Conservation (phyloP, 2,797 vertebrate species). For the Xyrichtys novacula region DNA sequence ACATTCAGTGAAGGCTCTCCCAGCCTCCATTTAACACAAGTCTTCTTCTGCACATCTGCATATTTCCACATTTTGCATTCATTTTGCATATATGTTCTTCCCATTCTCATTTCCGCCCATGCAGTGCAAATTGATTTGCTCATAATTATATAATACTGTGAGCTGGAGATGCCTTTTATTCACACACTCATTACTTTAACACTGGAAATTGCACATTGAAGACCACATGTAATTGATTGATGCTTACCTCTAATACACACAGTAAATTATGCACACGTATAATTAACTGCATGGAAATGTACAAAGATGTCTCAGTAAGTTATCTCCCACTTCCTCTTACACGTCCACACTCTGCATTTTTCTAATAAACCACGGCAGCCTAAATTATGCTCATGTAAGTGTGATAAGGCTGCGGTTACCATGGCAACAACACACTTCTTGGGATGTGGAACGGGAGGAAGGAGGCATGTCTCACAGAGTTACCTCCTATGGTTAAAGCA, state of each 20-base stretch:
- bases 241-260: background rate
- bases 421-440: conserved; percentile 75
- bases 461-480: conserved; percentile 30
- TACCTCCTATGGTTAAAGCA: conserved; percentile 50
- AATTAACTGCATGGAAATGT: conserved; percentile 30
- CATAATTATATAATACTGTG: background rate
- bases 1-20: background rate
- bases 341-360: conserved; percentile 47
- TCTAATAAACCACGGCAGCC: conserved; percentile 52
- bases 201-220: background rate
- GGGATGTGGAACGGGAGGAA: conserved; percentile 53
- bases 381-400: conserved; percentile 57
- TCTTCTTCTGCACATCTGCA: background rate
- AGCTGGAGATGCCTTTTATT: background rate
- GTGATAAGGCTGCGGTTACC: conserved; percentile 72
- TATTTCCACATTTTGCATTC: background rate
- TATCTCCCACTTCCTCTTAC: conserved; percentile 33
- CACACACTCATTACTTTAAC: conserved; percentile 1
- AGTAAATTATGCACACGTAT: conserved; percentile 27
- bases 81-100: background rate
- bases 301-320: conserved; percentile 5
- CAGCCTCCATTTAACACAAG: background rate
- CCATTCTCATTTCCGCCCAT: no score
- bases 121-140: background rate
- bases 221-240: background rate